Conservation (phyloP, 1,140 invertebrate genomes). For the Anastrepha obliqua region DNA sequence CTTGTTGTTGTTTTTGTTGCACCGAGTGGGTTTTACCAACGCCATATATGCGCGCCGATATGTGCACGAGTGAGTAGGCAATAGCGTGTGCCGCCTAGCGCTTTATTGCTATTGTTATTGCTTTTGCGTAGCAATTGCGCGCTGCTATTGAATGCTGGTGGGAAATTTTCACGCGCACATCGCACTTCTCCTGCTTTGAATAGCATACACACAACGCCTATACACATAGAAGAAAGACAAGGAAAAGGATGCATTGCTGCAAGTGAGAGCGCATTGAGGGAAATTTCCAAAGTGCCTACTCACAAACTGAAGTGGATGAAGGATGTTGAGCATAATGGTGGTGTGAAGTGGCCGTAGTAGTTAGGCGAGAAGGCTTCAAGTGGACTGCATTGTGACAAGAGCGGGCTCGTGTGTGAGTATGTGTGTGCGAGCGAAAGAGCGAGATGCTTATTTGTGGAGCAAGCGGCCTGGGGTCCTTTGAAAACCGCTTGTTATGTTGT, state of each 20-base stretch:
- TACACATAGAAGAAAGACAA: too few species aligned
- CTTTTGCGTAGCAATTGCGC: not conserved
- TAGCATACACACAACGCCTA: not conserved
- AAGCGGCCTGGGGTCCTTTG: not conserved
- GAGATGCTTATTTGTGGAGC: not conserved
- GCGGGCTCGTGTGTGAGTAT: too few species aligned
- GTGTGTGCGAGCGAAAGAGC: not conserved
- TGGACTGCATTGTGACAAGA: not conserved
- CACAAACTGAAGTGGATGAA: not conserved
- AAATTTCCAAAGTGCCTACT: not conserved
- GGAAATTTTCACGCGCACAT: slow-evolving; percentile 17
- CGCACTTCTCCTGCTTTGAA: not conserved
- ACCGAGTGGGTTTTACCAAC: not conserved
- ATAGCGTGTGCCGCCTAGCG: too few species aligned
- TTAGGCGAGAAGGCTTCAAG: not conserved
- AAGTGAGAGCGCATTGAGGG: slow-evolving; percentile 2
- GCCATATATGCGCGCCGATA: not conserved
- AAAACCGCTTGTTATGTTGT: not conserved
- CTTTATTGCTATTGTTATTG: not conserved
- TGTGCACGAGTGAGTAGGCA: not conserved
- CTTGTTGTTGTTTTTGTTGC: slow-evolving; percentile 11
- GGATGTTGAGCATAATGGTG: not conserved
- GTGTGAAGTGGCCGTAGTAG: not conserved
- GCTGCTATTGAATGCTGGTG: not conserved
- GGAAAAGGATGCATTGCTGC: not conserved